Conservation (phyloP, 1,140 invertebrate species). For the Zophobas atratus region DNA sequence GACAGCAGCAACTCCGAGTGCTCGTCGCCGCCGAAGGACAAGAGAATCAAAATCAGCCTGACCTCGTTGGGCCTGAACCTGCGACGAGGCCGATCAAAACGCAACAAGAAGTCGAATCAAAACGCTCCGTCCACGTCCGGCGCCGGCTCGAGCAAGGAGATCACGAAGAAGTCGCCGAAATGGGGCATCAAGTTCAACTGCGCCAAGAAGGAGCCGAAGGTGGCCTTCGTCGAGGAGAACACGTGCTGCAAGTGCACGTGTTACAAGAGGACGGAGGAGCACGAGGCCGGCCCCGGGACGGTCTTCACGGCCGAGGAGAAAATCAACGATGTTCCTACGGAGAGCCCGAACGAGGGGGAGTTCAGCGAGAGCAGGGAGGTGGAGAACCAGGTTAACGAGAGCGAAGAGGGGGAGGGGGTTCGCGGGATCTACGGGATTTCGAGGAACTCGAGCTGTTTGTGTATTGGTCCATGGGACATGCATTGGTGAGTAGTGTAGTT, state of each 20-base stretch:
- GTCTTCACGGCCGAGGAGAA: conserved; percentile 16
- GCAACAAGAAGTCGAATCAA: conserved; percentile 23
- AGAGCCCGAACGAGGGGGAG: conserved; percentile 15
- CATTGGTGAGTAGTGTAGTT: conserved; percentile 55
- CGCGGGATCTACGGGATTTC: conserved; percentile 60
- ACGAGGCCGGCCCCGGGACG: conserved; percentile 17
- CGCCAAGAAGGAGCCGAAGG: conserved; percentile 72
- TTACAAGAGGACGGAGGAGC: conserved; percentile 71
- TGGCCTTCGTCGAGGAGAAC: conserved; percentile 68
- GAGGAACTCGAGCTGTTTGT: conserved; percentile 27
- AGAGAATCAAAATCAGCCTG: conserved; percentile 62
- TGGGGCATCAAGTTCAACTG: conserved; percentile 77
- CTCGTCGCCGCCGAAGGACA: conserved; percentile 51
- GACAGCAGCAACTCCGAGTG: conserved; percentile 59
- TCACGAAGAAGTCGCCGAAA: conserved; percentile 73
- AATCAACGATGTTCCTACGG: conserved; percentile 10
- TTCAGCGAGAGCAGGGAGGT: conserved; percentile 22
- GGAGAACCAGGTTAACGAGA: conserved; percentile 47
- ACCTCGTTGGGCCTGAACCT: conserved; percentile 57
- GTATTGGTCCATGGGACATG: conserved; percentile 46
- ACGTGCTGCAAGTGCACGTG: conserved; percentile 76
- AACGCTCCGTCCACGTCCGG: conserved; percentile 32
- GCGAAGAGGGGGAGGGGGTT: conserved; percentile 51
- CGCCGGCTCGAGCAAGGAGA: conserved; percentile 43
- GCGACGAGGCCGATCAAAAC: conserved; percentile 23